Evolutionary conservation across 2,797 vertebrate species (phyloP).

Genomic region (Heliangelus exortis): DNA sequence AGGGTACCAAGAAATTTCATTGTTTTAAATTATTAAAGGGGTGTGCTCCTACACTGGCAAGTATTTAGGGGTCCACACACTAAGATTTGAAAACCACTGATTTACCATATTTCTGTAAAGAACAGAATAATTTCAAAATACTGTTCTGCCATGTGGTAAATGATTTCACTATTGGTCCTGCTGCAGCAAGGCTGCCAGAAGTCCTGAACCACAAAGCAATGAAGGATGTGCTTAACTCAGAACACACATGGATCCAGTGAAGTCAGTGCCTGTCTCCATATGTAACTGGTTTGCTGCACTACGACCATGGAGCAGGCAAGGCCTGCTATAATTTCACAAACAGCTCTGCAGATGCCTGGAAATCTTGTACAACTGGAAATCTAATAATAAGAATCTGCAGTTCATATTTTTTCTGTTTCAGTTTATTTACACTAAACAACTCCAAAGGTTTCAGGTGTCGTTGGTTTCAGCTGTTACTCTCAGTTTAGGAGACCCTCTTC

Average conservation of each 20-base stretch:
- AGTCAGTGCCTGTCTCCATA: background rate
- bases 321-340: background rate
- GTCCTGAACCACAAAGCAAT: background rate
- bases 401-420: constrained; percentile 11
- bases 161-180: background rate
- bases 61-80: background rate
- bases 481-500: background rate
- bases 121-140: background rate
- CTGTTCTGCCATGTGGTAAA: background rate
- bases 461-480: background rate
- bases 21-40: background rate
- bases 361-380: background rate
- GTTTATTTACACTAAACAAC: background rate
- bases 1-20: background rate
- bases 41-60: background rate
- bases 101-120: background rate
- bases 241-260: background rate
- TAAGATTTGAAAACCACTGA: background rate
- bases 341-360: constrained; percentile 22
- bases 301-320: background rate
- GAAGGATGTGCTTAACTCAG: constrained; percentile 7
- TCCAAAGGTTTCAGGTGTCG: background rate
- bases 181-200: background rate
- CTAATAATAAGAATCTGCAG: background rate
- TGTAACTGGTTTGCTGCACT: background rate